Evolutionary conservation across 2,888 invertebrate species (phyloP), one percentile per base, ranked within the genome.

Genomic region (Eupithecia tripunctaria): DNA sequence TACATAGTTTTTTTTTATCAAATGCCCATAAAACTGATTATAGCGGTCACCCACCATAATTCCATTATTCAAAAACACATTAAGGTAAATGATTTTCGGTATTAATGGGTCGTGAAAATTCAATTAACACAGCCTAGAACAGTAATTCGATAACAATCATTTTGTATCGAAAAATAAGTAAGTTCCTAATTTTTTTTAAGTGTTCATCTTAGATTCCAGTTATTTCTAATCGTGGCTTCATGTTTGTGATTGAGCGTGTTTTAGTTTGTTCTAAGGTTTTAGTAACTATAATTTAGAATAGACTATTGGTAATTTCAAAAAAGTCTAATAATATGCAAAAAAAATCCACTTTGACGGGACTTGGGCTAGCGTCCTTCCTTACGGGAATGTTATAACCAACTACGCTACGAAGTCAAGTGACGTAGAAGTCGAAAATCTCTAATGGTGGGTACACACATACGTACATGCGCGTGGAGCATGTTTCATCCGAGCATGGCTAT

Each of bases 31-130:
- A 56, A 56, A 56, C 56, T 25, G 8, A 14, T 25, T 56, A 14
- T 56, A 21, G 14, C 32, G n/a, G 36, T 63, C 36, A 21, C 62
- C 32, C 32, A 76, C 32, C 41, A 65, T 73, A 71, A 80, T 68
- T 65, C 38, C 7, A 74, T 79, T 76, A 70, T 41, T 66, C 73
- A 71, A 81, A 80, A 82, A 79, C 76, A 18, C 81, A 81, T 81
- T 82, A 80, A 25, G 59, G 77, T 78, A 80, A 81, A 81, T 81
- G 68, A 72, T 76, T 82, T 80, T 74, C 63, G 73, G 64, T 71
- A 75, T 76, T 85, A 82, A 83, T 83, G 83, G 82, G 70, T 41
- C 32, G 38, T 43, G 64, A 78, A 82, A n/a, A 82, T 81, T 79
- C 56, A 71, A 82, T 83, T 80, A 62, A 62, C 62, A 29, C n/a